Conservation (phyloP, 2,888 invertebrate species). For the Eremobia ochroleuca region DNA sequence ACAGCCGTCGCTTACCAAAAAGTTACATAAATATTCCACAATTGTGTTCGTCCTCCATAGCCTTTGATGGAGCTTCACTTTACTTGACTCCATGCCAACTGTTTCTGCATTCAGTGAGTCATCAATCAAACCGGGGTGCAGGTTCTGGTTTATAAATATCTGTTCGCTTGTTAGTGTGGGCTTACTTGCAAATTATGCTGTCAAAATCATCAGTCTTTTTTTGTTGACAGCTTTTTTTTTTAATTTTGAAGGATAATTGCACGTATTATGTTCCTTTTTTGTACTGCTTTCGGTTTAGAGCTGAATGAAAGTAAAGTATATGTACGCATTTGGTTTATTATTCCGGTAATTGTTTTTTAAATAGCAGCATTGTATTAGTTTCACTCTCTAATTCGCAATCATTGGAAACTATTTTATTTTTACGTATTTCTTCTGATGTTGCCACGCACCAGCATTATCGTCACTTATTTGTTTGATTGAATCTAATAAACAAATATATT, state of each 20-base stretch:
- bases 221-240: constrained; percentile 40
- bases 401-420: neutral
- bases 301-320: neutral
- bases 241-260: constrained; percentile 45
- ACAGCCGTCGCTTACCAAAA: neutral
- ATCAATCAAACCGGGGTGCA: constrained; percentile 63
- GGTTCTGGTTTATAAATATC: constrained; percentile 66
- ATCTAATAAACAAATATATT: constrained; percentile 43
- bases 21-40: neutral
- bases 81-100: constrained; percentile 62
- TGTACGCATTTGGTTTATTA: neutral
- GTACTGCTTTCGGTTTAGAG: neutral
- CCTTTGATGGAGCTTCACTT: constrained; percentile 39
- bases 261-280: constrained; percentile 27
- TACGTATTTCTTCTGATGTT: neutral
- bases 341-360: neutral
- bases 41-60: constrained; percentile 18
- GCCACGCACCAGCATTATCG: neutral
- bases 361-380: neutral
- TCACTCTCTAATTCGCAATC: neutral
- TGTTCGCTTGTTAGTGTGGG: constrained; percentile 61
- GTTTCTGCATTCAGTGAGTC: constrained; percentile 64
- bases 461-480: neutral
- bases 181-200: constrained; percentile 66
- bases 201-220: constrained; percentile 56